phyloP scores from a whole-genome alignment of 1,140 invertebrate species.

The Hyposmocoma kahamanoa region DNA sequence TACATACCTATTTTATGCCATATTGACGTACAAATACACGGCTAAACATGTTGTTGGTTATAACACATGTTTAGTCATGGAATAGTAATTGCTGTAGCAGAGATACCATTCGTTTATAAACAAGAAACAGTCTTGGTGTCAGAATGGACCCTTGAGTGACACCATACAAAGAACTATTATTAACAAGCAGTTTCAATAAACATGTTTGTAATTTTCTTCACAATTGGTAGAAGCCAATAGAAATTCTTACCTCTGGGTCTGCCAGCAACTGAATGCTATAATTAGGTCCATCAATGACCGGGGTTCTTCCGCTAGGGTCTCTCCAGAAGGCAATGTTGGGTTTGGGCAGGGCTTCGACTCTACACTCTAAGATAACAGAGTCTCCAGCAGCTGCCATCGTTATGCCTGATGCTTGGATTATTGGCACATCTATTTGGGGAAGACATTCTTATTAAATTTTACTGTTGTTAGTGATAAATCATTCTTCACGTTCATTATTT shows the following conservation, averaged over 20 bases:
- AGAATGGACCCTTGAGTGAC: not conserved
- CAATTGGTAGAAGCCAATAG: too few species aligned
- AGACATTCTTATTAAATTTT: too few species aligned
- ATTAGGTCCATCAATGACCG: constrained; percentile 84
- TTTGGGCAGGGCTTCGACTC: constrained; percentile 83
- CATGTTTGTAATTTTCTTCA: too few species aligned
- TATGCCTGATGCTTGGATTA: constrained; percentile 82
- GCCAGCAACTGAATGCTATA: constrained; percentile 76
- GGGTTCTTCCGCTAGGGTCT: constrained; percentile 79
- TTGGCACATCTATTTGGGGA: constrained; percentile 85
- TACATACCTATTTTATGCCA: too few species aligned
- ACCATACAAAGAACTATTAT: too few species aligned
- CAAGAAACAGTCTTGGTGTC: not conserved
- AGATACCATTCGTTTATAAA: not conserved
- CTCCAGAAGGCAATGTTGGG: constrained; percentile 87
- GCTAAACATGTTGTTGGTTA: not conserved
- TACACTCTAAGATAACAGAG: constrained; percentile 82
- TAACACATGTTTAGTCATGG: not conserved
- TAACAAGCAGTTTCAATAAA: too few species aligned
- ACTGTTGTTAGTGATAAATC: too few species aligned
- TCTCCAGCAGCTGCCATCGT: constrained; percentile 83
- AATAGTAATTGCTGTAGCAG: not conserved
- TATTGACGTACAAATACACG: too few species aligned
- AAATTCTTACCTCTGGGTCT: constrained; percentile 71
- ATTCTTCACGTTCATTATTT: too few species aligned